These are phyloP conservation scores for Portevinia maculata DNA, from an alignment of 2,888 invertebrate genomes.

Conservation along the genomic window DNA sequence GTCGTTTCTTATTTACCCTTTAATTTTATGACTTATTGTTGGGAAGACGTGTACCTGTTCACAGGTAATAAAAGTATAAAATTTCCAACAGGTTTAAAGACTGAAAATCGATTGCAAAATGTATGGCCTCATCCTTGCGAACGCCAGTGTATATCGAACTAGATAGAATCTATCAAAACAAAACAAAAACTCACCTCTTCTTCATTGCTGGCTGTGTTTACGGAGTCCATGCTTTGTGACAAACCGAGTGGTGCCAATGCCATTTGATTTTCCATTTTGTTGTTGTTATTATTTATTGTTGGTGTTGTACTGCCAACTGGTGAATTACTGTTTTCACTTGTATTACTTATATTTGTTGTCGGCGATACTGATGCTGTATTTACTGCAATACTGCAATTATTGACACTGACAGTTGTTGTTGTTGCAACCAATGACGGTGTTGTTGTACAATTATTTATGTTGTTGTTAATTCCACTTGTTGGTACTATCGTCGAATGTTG, in stretches of 20 bases:
- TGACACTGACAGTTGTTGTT: constrained; percentile 76
- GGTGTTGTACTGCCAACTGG: constrained; percentile 68
- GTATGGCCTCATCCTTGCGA: no score
- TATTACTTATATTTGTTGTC: constrained; percentile 60
- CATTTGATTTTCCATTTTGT: constrained; percentile 83
- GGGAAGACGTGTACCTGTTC: no score
- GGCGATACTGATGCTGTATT: constrained; percentile 75
- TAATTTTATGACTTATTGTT: no score
- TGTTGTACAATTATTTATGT: constrained; percentile 71
- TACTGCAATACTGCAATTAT: constrained; percentile 39
- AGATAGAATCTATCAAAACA: background rate
- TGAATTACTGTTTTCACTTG: constrained; percentile 60
- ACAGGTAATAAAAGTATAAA: no score
- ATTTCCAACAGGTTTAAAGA: no score
- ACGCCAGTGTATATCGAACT: no score
- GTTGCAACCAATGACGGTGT: constrained; percentile 77
- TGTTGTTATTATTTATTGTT: constrained; percentile 75
- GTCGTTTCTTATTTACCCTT: no score
- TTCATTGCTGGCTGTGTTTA: constrained; percentile 97
- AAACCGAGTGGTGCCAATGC: constrained; percentile 89
- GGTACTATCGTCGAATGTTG: constrained; percentile 79
- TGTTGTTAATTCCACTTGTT: constrained; percentile 77
- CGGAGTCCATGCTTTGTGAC: constrained; percentile 99
- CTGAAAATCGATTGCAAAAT: no score
- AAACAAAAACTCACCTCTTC: constrained; percentile 92